A percentile compares a stretch with the other conserved stretches of the same genome.
Conservation (phyloP, 1,140 invertebrate species). For the Aricia agestis region DNA sequence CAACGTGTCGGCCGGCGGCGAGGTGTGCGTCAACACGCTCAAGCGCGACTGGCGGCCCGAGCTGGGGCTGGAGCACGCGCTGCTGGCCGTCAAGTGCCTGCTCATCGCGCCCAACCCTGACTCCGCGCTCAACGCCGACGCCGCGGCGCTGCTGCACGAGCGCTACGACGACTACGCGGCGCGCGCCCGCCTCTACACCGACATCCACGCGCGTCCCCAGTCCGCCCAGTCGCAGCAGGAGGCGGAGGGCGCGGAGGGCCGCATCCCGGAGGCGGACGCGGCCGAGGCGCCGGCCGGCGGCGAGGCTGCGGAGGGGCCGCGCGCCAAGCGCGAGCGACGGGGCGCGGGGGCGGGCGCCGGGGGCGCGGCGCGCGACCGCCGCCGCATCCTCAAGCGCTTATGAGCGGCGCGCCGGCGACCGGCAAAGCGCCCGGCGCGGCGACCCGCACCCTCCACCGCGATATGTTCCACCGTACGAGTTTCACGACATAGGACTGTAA, state of each 20-base stretch:
- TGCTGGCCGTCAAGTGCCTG: constrained; percentile 82
- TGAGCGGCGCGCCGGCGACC: constrained; percentile 31
- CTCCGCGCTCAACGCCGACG: constrained; percentile 63
- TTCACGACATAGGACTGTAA: constrained; percentile 13
- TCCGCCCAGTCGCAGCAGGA: constrained; percentile 11
- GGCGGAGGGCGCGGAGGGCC: constrained; percentile 13
- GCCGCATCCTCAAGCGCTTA: constrained; percentile 61
- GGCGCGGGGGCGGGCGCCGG: constrained; percentile 17
- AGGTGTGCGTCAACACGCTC: constrained; percentile 98
- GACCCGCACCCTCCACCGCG: not conserved
- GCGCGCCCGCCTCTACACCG: constrained; percentile 62
- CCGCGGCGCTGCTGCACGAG: constrained; percentile 57
- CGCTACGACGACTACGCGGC: constrained; percentile 62
- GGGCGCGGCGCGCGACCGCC: constrained; percentile 36
- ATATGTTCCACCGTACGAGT: not conserved
- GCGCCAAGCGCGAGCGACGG: constrained; percentile 47
- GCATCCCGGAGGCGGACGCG: constrained; percentile 12
- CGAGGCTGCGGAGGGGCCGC: constrained; percentile 28
- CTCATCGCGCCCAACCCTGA: constrained; percentile 66
- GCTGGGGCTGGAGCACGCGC: constrained; percentile 96
- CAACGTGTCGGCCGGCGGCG: constrained; percentile 93
- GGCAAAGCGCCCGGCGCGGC: not conserved
- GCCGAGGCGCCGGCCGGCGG: constrained; percentile 4
- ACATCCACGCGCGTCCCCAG: constrained; percentile 53
- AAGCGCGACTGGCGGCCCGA: constrained; percentile 98